These are phyloP conservation scores for Calliphora vomitoria DNA, from an alignment of 2,888 invertebrate genomes.

Conservation along the genomic window DNA sequence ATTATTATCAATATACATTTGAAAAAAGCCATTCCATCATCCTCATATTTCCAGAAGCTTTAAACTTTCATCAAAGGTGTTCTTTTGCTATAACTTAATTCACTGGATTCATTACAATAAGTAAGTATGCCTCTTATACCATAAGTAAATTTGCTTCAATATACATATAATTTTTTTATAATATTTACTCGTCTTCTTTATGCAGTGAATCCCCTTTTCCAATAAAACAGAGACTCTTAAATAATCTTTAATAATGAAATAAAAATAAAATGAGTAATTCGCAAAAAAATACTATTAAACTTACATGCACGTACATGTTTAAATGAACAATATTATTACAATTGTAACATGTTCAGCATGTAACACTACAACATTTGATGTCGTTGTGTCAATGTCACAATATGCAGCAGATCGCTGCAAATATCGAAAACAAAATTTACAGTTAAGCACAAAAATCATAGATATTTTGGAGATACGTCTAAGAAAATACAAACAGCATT, in stretches of 20 bases:
- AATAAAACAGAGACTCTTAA: slow-evolving; percentile 34
- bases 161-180: too few species aligned
- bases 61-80: too few species aligned
- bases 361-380: slow-evolving; percentile 55
- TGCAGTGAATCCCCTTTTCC: background rate
- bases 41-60: too few species aligned
- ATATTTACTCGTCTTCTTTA: background rate
- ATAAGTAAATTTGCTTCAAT: too few species aligned
- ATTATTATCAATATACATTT: too few species aligned
- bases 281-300: slow-evolving; percentile 24
- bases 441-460: background rate
- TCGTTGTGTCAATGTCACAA: slow-evolving; percentile 72
- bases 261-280: slow-evolving; percentile 18
- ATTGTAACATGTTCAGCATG: slow-evolving; percentile 59
- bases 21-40: too few species aligned
- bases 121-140: too few species aligned
- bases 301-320: slow-evolving; percentile 41
- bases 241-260: slow-evolving; percentile 37
- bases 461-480: background rate
- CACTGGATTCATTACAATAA: too few species aligned
- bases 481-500: too few species aligned
- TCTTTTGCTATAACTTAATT: too few species aligned
- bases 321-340: slow-evolving; percentile 59
- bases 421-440: background rate
- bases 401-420: slow-evolving; percentile 19